phyloP scores from a whole-genome alignment of 2,113 vertebrate species.

The Turnix velox region DNA sequence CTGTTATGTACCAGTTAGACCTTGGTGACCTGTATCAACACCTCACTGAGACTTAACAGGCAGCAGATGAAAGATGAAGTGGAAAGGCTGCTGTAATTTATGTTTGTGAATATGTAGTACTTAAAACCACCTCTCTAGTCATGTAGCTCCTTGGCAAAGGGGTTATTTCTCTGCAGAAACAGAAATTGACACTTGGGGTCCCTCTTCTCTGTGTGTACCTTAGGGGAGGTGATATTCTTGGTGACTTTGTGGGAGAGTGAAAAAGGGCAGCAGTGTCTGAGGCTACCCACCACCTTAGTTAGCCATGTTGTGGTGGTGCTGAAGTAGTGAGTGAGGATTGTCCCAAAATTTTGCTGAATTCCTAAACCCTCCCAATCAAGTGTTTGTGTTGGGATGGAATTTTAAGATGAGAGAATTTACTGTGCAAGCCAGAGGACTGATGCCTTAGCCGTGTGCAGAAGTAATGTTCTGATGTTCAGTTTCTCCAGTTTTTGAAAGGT shows the following conservation, averaged over 20 bases:
- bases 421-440: not conserved
- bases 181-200: not conserved
- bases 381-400: not conserved
- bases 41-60: not conserved
- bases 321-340: not conserved
- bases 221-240: not conserved
- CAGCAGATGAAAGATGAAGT: not conserved
- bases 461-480: not conserved
- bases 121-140: not conserved
- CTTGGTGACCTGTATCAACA: not conserved
- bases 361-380: not conserved
- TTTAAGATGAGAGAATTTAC: not conserved
- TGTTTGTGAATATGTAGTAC: not conserved
- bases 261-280: not conserved
- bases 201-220: not conserved
- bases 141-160: not conserved
- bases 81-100: not conserved
- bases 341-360: not conserved
- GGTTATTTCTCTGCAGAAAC: not conserved
- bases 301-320: not conserved
- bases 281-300: not conserved
- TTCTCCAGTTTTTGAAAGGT: not conserved
- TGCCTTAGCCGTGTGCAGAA: fast-evolving
- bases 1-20: not conserved
- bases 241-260: not conserved